These are phyloP conservation scores for Amiota communis DNA, from an alignment of 2,888 invertebrate genomes.

Conservation along the genomic window DNA sequence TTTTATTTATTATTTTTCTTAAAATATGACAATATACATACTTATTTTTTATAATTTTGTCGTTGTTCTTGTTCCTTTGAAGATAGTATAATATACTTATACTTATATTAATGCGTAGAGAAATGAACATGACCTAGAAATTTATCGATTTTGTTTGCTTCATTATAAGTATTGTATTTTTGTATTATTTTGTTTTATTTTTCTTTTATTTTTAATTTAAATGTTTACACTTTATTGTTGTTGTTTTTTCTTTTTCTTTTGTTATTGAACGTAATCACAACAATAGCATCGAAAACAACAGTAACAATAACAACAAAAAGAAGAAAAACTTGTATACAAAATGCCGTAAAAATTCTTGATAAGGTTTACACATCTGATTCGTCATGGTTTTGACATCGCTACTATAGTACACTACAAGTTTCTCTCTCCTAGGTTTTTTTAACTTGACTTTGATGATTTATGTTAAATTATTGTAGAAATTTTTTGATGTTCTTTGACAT, in stretches of 20 bases:
- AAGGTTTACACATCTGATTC: conserved; percentile 16
- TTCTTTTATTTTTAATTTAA: conserved; percentile 16
- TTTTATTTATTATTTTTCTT: no score
- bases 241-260: not conserved
- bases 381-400: not conserved
- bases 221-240: conserved; percentile 4
- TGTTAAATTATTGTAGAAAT: no score
- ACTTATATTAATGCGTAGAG: conserved; percentile 4
- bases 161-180: not conserved
- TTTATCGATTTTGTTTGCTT: conserved; percentile 28
- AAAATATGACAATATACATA: no score
- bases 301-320: not conserved
- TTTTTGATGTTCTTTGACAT: no score
- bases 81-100: no score
- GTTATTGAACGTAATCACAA: not conserved
- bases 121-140: conserved; percentile 33
- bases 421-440: not conserved
- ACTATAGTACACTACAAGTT: not conserved
- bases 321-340: not conserved
- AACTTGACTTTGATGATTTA: not conserved
- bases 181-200: not conserved
- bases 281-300: not conserved
- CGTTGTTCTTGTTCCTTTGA: no score
- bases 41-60: no score
- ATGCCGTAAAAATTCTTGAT: not conserved